Evolutionary conservation across 2,797 vertebrate genomes (phyloP).

Genomic region (Cuculus canorus): DNA sequence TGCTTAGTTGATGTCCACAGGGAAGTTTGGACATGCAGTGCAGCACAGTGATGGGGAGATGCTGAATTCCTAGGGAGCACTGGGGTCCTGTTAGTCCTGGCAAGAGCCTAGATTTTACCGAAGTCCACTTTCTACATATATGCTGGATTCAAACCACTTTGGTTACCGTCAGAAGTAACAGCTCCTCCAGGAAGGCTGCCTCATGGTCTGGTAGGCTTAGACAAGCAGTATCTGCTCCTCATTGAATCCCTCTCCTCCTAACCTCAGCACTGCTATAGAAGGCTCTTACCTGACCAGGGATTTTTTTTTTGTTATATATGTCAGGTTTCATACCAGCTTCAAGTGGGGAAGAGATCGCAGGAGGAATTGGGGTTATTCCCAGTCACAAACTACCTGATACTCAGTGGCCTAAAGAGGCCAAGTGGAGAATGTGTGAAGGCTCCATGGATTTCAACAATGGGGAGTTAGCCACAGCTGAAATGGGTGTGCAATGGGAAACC

Average conservation of each 20-base stretch:
- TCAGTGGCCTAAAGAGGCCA: not conserved
- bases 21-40: not conserved
- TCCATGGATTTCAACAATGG: not conserved
- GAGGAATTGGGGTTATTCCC: not conserved
- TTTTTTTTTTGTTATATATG: fast-evolving
- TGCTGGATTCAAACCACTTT: not conserved
- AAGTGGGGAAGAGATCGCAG: not conserved
- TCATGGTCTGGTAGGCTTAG: not conserved
- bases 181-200: not conserved
- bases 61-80: not conserved
- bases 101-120: not conserved
- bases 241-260: not conserved
- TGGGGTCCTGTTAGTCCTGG: not conserved
- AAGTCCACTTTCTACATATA: not conserved
- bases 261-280: not conserved
- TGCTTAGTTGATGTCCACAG: fast-evolving
- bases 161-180: not conserved
- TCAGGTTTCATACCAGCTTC: not conserved
- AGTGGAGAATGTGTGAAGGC: not conserved
- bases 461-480: not conserved
- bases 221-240: not conserved
- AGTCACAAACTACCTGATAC: not conserved
- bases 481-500: not conserved
- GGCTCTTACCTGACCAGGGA: fast-evolving
- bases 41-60: not conserved